These are phyloP conservation scores for Salpingus planirostris DNA, from an alignment of 2,888 invertebrate species.

Conservation along the genomic window DNA sequence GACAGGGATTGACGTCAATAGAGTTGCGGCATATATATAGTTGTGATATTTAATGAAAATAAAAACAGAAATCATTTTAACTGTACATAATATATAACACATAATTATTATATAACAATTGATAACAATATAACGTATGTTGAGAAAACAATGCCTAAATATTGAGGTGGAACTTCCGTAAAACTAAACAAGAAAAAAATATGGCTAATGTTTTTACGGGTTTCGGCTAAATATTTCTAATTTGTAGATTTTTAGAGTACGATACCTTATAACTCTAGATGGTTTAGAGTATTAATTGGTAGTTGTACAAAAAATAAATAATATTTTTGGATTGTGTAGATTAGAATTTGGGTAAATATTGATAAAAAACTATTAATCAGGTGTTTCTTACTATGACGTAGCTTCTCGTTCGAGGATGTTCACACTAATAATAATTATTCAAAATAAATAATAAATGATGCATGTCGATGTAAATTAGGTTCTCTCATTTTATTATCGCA, in stretches of 20 bases:
- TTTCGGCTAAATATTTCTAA: conserved; percentile 17
- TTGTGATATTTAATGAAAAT: conserved; percentile 33
- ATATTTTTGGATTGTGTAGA: conserved; percentile 42
- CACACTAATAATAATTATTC: no score
- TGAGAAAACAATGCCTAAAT: no score
- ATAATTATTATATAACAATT: background rate
- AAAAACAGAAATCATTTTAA: conserved; percentile 26
- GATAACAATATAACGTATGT: background rate
- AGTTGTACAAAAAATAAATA: conserved; percentile 35
- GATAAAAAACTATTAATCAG: conserved; percentile 29
- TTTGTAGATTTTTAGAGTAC: conserved; percentile 20
- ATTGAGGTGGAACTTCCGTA: no score
- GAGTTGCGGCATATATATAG: conserved; percentile 32
- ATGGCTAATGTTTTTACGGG: conserved; percentile 14
- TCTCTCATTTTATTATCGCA: background rate
- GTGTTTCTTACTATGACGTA: conserved; percentile 24
- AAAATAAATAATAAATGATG: no score
- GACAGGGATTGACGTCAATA: conserved; percentile 31
- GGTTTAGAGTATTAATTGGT: conserved; percentile 32
- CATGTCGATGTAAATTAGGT: conserved; percentile 18
- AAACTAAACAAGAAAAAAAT: no score
- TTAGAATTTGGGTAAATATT: conserved; percentile 32
- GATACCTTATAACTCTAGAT: conserved; percentile 34
- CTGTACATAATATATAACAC: conserved; percentile 22
- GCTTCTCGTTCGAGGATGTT: no score